Conservation (phyloP, 2,888 invertebrate genomes). For the Orthosia gracilis region DNA sequence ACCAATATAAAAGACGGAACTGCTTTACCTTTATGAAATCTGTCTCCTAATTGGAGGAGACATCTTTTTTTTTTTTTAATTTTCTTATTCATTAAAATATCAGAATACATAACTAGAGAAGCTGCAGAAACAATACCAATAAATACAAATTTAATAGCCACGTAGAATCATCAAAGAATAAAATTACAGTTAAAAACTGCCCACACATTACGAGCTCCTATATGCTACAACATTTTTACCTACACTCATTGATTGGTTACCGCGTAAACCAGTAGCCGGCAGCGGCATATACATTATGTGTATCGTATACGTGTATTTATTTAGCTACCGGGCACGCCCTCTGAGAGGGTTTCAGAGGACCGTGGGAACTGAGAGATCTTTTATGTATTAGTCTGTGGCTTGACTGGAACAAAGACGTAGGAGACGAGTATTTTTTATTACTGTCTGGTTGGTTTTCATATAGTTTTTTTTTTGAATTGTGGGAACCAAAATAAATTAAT, state of each 20-base stretch:
- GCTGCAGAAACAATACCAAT: not conserved
- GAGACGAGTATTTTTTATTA: not conserved
- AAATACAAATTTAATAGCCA: constrained; percentile 4
- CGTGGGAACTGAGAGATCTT: constrained; percentile 41
- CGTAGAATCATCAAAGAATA: constrained; percentile 17
- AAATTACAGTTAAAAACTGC: constrained; percentile 32
- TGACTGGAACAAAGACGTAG: not conserved
- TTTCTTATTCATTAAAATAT: not conserved
- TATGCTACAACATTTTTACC: constrained; percentile 66
- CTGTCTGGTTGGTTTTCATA: not conserved
- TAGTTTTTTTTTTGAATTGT: not conserved
- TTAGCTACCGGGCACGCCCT: constrained; percentile 80
- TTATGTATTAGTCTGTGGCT: constrained; percentile 55
- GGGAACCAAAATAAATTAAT: not conserved
- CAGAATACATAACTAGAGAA: not conserved
- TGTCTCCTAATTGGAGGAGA: too few species aligned
- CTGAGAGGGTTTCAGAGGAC: constrained; percentile 71
- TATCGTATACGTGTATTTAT: constrained; percentile 72
- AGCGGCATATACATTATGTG: constrained; percentile 73
- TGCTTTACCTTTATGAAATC: too few species aligned
- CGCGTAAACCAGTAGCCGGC: constrained; percentile 90
- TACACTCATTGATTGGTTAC: constrained; percentile 84
- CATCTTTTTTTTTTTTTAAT: too few species aligned
- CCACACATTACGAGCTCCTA: constrained; percentile 35
- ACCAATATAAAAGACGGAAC: too few species aligned